Conservation (phyloP, 1,140 invertebrate species). For the Leptestheria dahalacensis region DNA sequence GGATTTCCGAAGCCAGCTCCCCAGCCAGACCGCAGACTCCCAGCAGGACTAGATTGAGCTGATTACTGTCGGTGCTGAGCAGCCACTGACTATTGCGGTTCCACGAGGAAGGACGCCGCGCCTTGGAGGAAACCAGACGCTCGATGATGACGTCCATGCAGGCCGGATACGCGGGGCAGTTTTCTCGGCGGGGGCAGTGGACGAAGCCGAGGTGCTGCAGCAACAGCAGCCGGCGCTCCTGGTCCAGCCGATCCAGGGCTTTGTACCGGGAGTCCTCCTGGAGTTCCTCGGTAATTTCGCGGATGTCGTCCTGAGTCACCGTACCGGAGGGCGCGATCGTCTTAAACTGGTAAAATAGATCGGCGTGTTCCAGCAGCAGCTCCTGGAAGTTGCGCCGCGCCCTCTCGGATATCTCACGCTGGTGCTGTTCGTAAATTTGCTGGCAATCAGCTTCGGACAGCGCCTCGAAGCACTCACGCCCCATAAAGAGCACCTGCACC, state of each 20-base stretch:
- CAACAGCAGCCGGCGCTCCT: conserved; percentile 83
- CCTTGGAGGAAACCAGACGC: conserved; percentile 51
- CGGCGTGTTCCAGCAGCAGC: conserved; percentile 79
- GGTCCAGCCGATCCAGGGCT: conserved; percentile 78
- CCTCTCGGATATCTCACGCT: conserved; percentile 75
- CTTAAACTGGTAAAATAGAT: conserved; percentile 86
- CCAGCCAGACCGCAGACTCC: conserved; percentile 60
- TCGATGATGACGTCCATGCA: conserved; percentile 79
- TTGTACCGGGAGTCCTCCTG: conserved; percentile 83
- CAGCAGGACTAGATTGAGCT: conserved; percentile 55
- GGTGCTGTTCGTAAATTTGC: conserved; percentile 87
- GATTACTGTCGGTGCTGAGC: conserved; percentile 47
- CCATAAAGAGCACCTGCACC: conserved; percentile 84
- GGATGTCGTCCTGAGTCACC: conserved; percentile 84
- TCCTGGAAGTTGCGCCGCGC: conserved; percentile 89
- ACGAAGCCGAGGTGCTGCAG: conserved; percentile 92
- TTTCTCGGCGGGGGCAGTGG: conserved; percentile 83
- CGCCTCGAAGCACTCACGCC: conserved; percentile 83
- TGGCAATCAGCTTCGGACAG: conserved; percentile 78
- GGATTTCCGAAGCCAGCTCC: conserved; percentile 55
- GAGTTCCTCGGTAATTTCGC: conserved; percentile 80
- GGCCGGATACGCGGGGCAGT: conserved; percentile 77
- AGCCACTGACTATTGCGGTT: conserved; percentile 49
- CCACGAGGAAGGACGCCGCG: conserved; percentile 47
- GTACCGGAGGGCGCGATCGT: conserved; percentile 74